Evolutionary conservation across 1,140 invertebrate genomes (phyloP), one percentile per base, ranked within the genome.

Genomic region (Brachystomella parvula): DNA sequence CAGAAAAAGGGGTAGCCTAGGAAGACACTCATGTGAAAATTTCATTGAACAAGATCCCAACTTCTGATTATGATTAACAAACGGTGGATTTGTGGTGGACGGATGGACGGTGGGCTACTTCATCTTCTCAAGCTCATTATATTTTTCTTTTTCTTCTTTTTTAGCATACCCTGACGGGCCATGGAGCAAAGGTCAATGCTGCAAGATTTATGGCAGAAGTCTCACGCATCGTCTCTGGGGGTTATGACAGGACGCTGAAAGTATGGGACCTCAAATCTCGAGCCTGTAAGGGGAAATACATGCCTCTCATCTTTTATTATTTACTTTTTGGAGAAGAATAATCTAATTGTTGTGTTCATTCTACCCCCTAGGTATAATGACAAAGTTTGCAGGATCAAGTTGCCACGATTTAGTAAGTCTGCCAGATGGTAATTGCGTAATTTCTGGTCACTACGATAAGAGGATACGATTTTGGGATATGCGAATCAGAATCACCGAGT

Each of bases 371-470:
- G 91, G 92, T 81, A 87, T 91, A 69, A 89, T 92, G 78, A 98
- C 96, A 1, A 95, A 97, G 80, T 98, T 98, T 77, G 92, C 94
- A 64, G 94, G 93, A 24, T 97, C 94, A 9, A 93, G 89, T 75
- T 97, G 95, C 78, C 94, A 96, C 78, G 96, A 98, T 80, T 80
- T 98, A 26, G 93, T 96, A 32, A 93, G 89, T 61, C 89, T 94
- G 74, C 85, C 88, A 47, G 84, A 89, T 1, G 92, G 90, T n/a
- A 88, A 89, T 17, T 91, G 88, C 28, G 91, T 98, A 68, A 94
- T 98, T 67, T 96, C 94, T 73, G 94, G 94, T 19, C 96, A 99
- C 81, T 97, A 93, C 79, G 96, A 99, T 80, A 97, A 96, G 78
- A 87, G 86, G 73, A 91, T 98, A 74, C 83, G 95, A 44, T 97